These are phyloP conservation scores for Wasmannia auropunctata DNA, from an alignment of 1,140 invertebrate genomes.

Conservation along the genomic window DNA sequence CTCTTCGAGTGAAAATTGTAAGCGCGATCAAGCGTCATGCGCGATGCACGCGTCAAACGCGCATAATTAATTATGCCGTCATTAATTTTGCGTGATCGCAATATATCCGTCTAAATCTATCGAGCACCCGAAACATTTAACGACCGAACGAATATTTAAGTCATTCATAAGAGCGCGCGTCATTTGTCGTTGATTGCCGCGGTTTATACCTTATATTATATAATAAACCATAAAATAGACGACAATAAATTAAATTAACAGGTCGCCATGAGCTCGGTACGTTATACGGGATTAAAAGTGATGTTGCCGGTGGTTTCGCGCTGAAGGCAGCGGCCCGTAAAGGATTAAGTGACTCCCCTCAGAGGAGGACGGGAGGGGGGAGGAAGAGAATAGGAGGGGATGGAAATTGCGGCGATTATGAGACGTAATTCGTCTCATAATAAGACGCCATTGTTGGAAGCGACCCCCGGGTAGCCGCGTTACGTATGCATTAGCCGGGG, in stretches of 20 bases:
- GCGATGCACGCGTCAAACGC: not conserved
- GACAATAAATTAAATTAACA: not conserved
- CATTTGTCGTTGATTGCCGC: not conserved
- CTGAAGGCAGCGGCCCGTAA: slow-evolving; percentile 7
- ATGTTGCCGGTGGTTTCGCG: slow-evolving; percentile 17
- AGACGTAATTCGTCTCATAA: slow-evolving; percentile 47
- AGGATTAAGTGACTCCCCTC: slow-evolving; percentile 8
- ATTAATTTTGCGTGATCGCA: slow-evolving; percentile 6
- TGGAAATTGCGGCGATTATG: slow-evolving; percentile 29
- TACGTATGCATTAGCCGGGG: slow-evolving; percentile 32
- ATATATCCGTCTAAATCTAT: not conserved
- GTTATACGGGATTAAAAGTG: slow-evolving; percentile 31
- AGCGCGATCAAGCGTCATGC: not conserved
- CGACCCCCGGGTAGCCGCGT: slow-evolving; percentile 33
- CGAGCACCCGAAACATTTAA: not conserved
- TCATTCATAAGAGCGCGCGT: not conserved
- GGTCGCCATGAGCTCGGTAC: not conserved
- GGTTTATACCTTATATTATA: too few species aligned
- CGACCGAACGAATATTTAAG: not conserved
- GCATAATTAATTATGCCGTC: not conserved
- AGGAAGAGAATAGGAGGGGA: too few species aligned
- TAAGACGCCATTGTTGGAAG: slow-evolving; percentile 55
- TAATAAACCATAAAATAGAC: too few species aligned
- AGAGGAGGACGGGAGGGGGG: too few species aligned
- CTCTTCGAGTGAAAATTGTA: not conserved